Evolutionary conservation across 2,797 vertebrate species (phyloP), one percentile per base, ranked within the genome.

Genomic region (Schizopygopsis malacanthus): DNA sequence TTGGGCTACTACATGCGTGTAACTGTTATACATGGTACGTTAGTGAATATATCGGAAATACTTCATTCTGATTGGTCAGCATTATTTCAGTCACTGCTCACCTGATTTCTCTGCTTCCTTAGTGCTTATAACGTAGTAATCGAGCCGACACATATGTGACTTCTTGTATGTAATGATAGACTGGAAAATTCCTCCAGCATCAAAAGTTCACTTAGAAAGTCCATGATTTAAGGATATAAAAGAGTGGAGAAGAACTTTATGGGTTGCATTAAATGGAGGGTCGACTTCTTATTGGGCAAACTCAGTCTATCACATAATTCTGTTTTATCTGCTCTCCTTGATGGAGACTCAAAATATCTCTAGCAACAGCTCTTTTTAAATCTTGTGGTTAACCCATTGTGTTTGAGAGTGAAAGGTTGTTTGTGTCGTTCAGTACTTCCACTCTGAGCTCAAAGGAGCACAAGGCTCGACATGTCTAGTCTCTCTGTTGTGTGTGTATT

Each of bases 281-380:
- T 83, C 54, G 43, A 75, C 37, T 11, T 83, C 47, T 47, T 25
- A 45, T 75, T 47, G 25, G 41, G n/a, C 18, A 47, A 61, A 33
- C 70, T 61, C 54, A 2, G 18, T 63, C 56, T 37, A 25, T 20
- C 81, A 18, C 71, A 83, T 83, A 65, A 75, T 61, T 83, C 56
- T 37, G 13, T 50, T 83, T 83, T 75, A 83, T 63, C 56, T 65
- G 43, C 28, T 50, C 28, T 63, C 70, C 56, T 75, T 16, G 50
- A 82, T 13, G 25, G 18, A 73, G 81, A 59, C 81, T 72, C 16
- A 10, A 59, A 82, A 82, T 82, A 82, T 73, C 69, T 61, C 50
- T n/a, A 59, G 54, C 25, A 18, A 41, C 54, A 3, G 12, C 54
- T 43, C 76, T 59, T 78, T 78, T 78, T 37, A 78, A 47, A 47